phyloP scores from a whole-genome alignment of 2,113 vertebrate species.

The Pluvialis apricaria region DNA sequence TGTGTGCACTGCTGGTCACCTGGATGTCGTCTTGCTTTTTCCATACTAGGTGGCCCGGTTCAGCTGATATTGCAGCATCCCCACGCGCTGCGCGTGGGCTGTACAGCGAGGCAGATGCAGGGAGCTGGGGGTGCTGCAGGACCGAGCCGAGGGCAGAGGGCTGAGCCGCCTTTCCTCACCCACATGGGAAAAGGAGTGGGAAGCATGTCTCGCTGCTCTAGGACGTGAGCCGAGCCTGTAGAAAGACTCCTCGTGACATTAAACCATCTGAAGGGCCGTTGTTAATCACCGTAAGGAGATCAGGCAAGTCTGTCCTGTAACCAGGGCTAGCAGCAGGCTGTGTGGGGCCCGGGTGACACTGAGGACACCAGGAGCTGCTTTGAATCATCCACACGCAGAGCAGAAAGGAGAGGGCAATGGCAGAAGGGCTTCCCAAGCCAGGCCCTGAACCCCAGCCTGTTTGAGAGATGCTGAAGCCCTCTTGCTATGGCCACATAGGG shows the following conservation, averaged over 20 bases:
- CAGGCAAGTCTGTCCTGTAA: background rate
- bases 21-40: background rate
- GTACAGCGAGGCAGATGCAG: background rate
- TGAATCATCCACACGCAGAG: background rate
- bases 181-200: background rate
- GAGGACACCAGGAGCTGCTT: background rate
- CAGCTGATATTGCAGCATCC: background rate
- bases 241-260: background rate
- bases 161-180: background rate
- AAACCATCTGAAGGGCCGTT: background rate
- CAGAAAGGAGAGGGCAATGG: background rate
- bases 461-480: background rate
- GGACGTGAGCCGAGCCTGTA: background rate
- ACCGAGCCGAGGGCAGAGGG: background rate
- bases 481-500: background rate
- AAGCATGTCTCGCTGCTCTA: background rate
- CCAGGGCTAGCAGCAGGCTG: background rate
- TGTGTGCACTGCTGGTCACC: background rate
- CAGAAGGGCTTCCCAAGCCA: background rate
- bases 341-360: background rate
- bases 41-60: background rate
- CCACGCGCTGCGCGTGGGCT: accelerated
- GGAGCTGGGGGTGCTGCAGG: background rate
- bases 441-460: background rate
- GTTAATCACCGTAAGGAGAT: background rate